Evolutionary conservation across 2,888 invertebrate species (phyloP).

Genomic region (Xanthia icteritia): DNA sequence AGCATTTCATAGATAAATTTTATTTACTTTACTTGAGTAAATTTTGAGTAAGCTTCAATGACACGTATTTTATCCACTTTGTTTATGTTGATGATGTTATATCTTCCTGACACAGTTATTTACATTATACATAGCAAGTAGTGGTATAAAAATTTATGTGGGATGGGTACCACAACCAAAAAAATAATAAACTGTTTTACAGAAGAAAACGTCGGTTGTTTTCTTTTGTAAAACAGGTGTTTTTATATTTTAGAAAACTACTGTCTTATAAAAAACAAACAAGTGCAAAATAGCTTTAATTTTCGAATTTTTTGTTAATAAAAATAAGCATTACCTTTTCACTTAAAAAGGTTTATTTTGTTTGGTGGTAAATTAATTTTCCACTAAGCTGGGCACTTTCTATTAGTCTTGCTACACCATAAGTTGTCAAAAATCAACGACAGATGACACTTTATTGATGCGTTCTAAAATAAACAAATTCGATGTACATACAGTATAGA

Average conservation of each 20-base stretch:
- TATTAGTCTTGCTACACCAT: conserved; percentile 20
- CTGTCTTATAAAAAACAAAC: neutral
- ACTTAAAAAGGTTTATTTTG: neutral
- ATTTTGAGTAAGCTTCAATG: neutral
- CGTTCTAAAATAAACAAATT: conserved; percentile 44
- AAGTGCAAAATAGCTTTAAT: too few species aligned
- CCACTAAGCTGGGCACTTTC: conserved; percentile 3
- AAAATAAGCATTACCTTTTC: neutral
- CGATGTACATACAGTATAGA: neutral
- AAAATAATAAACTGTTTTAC: too few species aligned
- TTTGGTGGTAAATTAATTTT: neutral
- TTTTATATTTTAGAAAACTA: too few species aligned
- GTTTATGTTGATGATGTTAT: neutral
- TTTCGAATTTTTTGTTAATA: neutral
- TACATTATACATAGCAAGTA: neutral
- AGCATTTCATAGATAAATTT: neutral
- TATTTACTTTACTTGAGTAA: too few species aligned
- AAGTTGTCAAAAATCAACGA: conserved; percentile 22
- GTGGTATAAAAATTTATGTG: neutral
- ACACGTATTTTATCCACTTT: neutral
- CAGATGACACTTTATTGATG: conserved; percentile 57
- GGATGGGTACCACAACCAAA: neutral
- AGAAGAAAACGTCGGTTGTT: too few species aligned
- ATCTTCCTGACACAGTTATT: too few species aligned
- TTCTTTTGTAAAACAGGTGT: too few species aligned